Base-by-base conservation (phyloP, 2,888 invertebrate species). In the Microdon myrmicae region DNA sequence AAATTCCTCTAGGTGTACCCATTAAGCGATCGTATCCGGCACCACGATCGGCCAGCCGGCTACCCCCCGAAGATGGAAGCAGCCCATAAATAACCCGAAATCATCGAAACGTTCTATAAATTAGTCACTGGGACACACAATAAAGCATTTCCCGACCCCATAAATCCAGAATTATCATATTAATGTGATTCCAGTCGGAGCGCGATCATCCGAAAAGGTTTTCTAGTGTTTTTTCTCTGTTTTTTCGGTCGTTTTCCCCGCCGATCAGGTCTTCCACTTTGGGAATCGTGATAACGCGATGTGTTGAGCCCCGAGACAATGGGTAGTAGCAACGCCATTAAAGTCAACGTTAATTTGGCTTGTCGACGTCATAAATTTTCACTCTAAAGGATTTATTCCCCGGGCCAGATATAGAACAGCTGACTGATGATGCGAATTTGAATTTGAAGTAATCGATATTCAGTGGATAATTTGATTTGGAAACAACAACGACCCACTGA, bases 61-160 rank as follows among this genome's bases (percentile, higher is more conserved):
- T 64, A 64, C 64, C 64, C 56, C 64, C 51, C 26, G 56, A 53
- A 37, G 64, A 25, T 51, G 58, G 35, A 51, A 47, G 58, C 43
- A 29, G 45, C 45, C 45, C 44, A 58, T 64, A 58, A 64, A 58
- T 64, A 34, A 64, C 41, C 12, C 12, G 58, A 64, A 51, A 64
- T 64, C 64, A 64, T 64, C 58, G 58, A 64, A 51, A 47, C 53
- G 47, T 64, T 58, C 56, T 58, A 51, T 56, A 64, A 64, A 64
- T 64, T 64, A 64, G 64, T 64, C 64, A 64, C 53, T 56, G 64
- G 64, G 64, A 64, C 64, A 58, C 58, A 58, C 43, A 58, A 64
- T 64, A 64, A 64, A 64, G 64, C 64, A 64, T 64, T 58, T 64
- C 45, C 58, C 51, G 64, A 58, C 45, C 64, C 35, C 56, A 64